phyloP scores from a whole-genome alignment of 2,797 vertebrate species.

The Lindbergichthys nudifrons region DNA sequence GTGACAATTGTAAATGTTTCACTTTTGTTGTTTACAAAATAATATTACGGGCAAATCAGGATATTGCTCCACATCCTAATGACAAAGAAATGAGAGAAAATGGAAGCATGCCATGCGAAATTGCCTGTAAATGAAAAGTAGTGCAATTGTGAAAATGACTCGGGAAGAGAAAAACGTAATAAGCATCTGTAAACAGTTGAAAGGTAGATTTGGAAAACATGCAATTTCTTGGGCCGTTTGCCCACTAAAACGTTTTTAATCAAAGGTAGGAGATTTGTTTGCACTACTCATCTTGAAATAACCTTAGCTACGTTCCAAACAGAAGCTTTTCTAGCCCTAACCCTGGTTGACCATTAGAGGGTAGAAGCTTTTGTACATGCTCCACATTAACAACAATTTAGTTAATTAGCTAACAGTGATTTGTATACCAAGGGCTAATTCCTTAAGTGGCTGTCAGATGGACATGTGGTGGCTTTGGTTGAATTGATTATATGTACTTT shows the following conservation, averaged over 20 bases:
- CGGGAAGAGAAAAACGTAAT: slow-evolving; percentile 20
- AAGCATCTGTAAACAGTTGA: slow-evolving; percentile 11
- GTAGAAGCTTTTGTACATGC: slow-evolving; percentile 49
- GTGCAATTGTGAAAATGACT: slow-evolving; percentile 47
- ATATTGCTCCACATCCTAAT: slow-evolving; percentile 42
- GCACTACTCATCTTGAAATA: slow-evolving; percentile 17
- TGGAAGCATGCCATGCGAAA: slow-evolving; percentile 41
- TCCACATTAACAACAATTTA: slow-evolving; percentile 79
- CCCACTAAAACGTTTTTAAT: slow-evolving; percentile 41
- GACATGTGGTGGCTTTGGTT: slow-evolving; percentile 61
- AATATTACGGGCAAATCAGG: slow-evolving; percentile 45
- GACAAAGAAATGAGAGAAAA: slow-evolving; percentile 51
- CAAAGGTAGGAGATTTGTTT: slow-evolving; percentile 34
- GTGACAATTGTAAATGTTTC: slow-evolving; percentile 29
- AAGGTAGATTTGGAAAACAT: slow-evolving; percentile 18
- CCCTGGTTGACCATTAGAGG: slow-evolving; percentile 55
- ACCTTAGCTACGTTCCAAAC: slow-evolving; percentile 16
- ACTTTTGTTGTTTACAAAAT: slow-evolving; percentile 55
- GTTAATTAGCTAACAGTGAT: slow-evolving; percentile 78
- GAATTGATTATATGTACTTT: slow-evolving; percentile 69
- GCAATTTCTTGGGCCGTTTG: slow-evolving; percentile 4
- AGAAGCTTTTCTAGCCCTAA: slow-evolving; percentile 32
- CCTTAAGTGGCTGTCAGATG: slow-evolving; percentile 77
- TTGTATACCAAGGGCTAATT: slow-evolving; percentile 75
- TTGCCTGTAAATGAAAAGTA: slow-evolving; percentile 44